Base-by-base conservation (phyloP, 2,113 vertebrate species). In the Hipposideros armiger region DNA sequence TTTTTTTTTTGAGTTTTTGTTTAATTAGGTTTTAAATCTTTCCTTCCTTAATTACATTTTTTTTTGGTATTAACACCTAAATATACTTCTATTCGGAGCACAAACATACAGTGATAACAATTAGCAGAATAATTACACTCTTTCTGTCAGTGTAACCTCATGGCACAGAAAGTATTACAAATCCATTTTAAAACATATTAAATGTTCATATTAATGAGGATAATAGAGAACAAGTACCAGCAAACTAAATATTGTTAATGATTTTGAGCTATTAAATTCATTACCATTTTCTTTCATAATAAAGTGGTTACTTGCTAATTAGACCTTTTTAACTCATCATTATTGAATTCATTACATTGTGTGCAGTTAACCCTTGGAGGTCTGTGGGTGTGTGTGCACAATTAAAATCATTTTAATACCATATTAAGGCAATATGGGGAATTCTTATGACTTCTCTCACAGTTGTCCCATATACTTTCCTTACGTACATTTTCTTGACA, bases 261-360 rank as follows among this genome's bases (percentile, higher is more conserved):
- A 99, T 99, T 99, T 98, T 98, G 98, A 99, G 99, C 99, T 99
- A 99, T 99, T 99, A 99, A 99, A 99, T 99, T 99, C 98, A 98
- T 99, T 99, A 99, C 99, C 99, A 99, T 99, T 99, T 98, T 99
- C 99, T 99, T 99, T 99, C 99, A 99, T 99, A 99, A 99, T 99
- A 99, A 99, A 99, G 99, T 98, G 99, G 98, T 98, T 99, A 99
- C 98, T 99, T 98, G 98, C 99, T 99, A 99, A 99, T 99, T 99
- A 99, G 99, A 99, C 98, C 99, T 99, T 99, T 99, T 99, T 98
- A 99, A 98, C 98, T 99, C 98, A 98, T 99, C 99, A 98, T 99
- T 99, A 99, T 98, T 99, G 98, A 99, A 99, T 98, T 99, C 98
- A 98, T 99, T 99, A 98, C 97, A 97, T 97, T 98, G 97, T 98